Evolutionary conservation across 2,797 vertebrate genomes (phyloP).

Genomic region (Vespertilio murinus): DNA sequence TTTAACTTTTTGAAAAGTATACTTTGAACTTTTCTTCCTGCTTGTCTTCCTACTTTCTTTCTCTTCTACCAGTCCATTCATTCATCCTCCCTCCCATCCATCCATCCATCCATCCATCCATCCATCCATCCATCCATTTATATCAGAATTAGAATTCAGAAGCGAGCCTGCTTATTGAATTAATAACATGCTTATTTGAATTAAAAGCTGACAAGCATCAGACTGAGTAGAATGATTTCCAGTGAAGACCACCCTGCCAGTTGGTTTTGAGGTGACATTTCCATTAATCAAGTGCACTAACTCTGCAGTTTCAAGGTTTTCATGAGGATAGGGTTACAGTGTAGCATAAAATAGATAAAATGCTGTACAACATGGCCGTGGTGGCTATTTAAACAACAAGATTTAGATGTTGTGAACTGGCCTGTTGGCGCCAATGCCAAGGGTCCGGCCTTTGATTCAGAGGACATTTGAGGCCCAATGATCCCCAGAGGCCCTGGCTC

Average conservation of each 20-base stretch:
- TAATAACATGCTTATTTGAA: not conserved
- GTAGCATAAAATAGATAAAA: accelerated
- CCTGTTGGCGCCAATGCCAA: accelerated
- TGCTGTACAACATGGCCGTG: accelerated
- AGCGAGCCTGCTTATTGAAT: not conserved
- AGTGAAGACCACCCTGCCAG: not conserved
- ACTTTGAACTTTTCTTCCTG: not conserved
- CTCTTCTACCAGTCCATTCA: not conserved
- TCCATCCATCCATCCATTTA: not conserved
- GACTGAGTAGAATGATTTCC: not conserved
- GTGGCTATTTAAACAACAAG: accelerated
- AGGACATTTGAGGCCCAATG: too few relatives aligned
- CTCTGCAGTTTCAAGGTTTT: not conserved
- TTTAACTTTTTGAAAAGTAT: not conserved
- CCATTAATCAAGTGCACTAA: not conserved
- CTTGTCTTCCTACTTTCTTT: not conserved
- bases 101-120: too few relatives aligned
- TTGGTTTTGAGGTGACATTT: not conserved
- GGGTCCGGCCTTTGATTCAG: not conserved
- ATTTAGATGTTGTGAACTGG: accelerated
- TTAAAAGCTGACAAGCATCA: not conserved
- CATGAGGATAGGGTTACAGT: not conserved
- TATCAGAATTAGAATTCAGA: not conserved
- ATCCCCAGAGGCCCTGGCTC: too few relatives aligned
- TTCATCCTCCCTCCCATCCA: too few relatives aligned